Conservation (phyloP, 2,888 invertebrate species). For the Lasiommata megera region DNA sequence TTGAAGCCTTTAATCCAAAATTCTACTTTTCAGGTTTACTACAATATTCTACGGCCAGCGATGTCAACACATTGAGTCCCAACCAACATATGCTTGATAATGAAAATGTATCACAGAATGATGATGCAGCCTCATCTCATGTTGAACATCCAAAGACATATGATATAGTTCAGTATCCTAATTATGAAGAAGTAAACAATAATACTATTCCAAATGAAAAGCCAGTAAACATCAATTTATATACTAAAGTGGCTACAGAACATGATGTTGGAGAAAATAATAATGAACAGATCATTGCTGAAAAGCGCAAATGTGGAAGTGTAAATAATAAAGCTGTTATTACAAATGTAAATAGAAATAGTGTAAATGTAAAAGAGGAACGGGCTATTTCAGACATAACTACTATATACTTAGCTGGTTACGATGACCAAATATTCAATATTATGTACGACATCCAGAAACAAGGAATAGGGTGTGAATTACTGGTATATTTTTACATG, state of each 20-base stretch:
- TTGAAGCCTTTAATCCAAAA: too few relatives aligned
- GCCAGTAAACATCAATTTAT: neutral
- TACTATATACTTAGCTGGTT: slow-evolving; percentile 18
- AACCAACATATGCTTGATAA: neutral
- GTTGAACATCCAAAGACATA: neutral
- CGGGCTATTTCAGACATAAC: neutral
- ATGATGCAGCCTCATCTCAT: neutral
- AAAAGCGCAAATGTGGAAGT: neutral
- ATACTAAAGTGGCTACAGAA: neutral
- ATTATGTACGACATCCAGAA: slow-evolving; percentile 17
- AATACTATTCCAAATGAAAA: neutral
- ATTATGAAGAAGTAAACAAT: neutral
- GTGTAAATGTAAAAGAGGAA: neutral
- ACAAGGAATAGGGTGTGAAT: slow-evolving; percentile 13
- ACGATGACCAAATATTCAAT: slow-evolving; percentile 21
- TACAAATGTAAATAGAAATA: neutral
- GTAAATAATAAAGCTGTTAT: neutral
- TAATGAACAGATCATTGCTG: neutral
- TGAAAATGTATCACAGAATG: neutral
- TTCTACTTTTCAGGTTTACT: slow-evolving; percentile 1
- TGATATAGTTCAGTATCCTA: neutral
- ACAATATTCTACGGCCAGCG: neutral
- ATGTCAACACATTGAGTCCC: neutral
- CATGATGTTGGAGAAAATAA: neutral
- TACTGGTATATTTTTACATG: slow-evolving; percentile 21